phyloP scores from a whole-genome alignment of 2,888 invertebrate genomes.

The Agonopterix heracliana region DNA sequence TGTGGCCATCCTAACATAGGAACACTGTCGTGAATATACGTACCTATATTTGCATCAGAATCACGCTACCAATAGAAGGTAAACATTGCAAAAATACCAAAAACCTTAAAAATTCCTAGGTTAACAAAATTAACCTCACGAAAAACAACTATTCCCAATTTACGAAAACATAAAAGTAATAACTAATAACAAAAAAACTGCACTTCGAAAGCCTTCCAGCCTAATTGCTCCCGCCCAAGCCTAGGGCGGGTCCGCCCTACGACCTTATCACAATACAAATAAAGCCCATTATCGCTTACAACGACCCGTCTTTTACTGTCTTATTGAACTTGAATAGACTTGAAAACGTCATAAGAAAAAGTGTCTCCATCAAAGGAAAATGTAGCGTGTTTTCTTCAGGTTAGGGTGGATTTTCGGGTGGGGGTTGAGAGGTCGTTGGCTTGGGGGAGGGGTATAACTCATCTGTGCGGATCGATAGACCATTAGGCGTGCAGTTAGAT shows the following conservation, averaged over 20 bases:
- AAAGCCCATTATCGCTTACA: constrained; percentile 39
- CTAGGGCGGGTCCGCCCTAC: constrained; percentile 48
- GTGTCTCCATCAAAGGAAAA: constrained; percentile 41
- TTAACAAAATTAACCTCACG: background rate
- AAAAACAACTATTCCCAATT: background rate
- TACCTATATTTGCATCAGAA: too few relatives aligned
- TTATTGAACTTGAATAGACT: constrained; percentile 63
- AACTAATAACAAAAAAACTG: constrained; percentile 44
- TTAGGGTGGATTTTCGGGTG: constrained; percentile 21
- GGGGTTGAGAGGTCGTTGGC: constrained; percentile 42
- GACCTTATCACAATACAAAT: constrained; percentile 9
- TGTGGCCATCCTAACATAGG: too few relatives aligned
- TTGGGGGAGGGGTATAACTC: constrained; percentile 58
- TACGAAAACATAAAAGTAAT: constrained; percentile 24
- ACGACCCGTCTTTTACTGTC: constrained; percentile 54
- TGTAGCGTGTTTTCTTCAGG: constrained; percentile 30
- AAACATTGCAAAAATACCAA: too few relatives aligned
- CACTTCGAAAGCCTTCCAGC: constrained; percentile 46
- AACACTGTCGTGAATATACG: too few relatives aligned
- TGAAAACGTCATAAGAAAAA: constrained; percentile 60
- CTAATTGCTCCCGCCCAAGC: constrained; percentile 69
- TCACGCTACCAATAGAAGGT: too few relatives aligned
- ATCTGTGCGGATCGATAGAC: constrained; percentile 66
- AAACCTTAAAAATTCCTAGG: too few relatives aligned
- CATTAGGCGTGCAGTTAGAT: constrained; percentile 32